Evolutionary conservation across 2,888 invertebrate species (phyloP).

Genomic region (Dilophus febrilis): DNA sequence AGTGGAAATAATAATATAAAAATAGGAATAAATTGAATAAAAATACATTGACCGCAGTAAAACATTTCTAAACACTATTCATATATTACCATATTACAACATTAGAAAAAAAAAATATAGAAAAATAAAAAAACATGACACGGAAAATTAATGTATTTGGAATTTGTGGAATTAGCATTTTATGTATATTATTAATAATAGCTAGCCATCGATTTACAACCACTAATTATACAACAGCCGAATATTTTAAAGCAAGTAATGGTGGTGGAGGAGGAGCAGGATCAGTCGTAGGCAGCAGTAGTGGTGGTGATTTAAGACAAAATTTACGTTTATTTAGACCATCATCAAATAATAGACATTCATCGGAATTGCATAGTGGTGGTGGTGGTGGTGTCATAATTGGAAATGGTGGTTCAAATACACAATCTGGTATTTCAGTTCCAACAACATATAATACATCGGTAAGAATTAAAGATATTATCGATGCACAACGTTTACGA

Average conservation of each 20-base stretch:
- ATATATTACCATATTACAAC: too few relatives aligned
- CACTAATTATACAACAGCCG: constrained; percentile 13
- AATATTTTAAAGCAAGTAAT: constrained; percentile 7
- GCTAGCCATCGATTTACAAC: constrained; percentile 25
- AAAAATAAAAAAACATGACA: constrained; percentile 19
- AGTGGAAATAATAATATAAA: too few relatives aligned
- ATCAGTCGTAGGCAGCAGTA: too few relatives aligned
- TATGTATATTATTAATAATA: constrained; percentile 29
- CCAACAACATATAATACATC: constrained; percentile 19
- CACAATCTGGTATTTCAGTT: not conserved
- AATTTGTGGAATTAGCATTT: constrained; percentile 27
- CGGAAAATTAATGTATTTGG: constrained; percentile 29
- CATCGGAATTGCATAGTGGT: not conserved
- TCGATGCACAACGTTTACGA: constrained; percentile 36
- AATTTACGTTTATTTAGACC: not conserved
- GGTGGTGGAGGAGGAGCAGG: not conserved
- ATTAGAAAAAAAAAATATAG: too few relatives aligned
- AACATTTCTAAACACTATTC: too few relatives aligned
- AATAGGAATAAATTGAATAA: too few relatives aligned
- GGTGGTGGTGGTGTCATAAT: not conserved
- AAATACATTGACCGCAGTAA: too few relatives aligned
- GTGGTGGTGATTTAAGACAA: not conserved
- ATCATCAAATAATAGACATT: constrained; percentile 3
- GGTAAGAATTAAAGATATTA: constrained; percentile 37
- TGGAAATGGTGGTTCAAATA: not conserved